Percentiles rank a stretch among this genome's conserved stretches.
These are phyloP conservation scores for Brachyalestes nurse DNA, from an alignment of 2,797 vertebrate genomes.

Conservation along the genomic window DNA sequence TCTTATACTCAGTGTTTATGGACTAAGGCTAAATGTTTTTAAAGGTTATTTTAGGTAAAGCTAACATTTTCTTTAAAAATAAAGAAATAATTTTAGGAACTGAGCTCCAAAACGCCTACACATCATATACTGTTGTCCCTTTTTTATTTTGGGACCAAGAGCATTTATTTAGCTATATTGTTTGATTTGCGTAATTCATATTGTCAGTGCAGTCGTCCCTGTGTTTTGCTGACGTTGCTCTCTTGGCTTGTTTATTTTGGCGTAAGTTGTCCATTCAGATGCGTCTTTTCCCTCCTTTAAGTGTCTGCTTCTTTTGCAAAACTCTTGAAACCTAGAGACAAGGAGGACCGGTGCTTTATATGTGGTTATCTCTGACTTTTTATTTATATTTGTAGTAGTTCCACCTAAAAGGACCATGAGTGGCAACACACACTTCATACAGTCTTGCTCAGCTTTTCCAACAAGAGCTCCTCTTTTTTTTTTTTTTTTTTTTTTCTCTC, in stretches of 20 bases:
- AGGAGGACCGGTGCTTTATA: background rate
- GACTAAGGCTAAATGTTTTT: background rate
- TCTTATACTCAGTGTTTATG: background rate
- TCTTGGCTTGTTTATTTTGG: slow-evolving; percentile 16
- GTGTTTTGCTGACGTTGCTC: background rate
- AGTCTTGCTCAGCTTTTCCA: background rate
- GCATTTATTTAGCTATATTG: background rate
- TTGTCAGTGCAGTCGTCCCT: background rate
- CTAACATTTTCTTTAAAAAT: background rate
- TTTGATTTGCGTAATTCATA: slow-evolving; percentile 4
- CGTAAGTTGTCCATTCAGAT: background rate
- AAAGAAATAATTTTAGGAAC: background rate
- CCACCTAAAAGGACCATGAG: background rate
- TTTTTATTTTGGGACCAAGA: background rate
- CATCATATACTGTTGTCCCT: background rate
- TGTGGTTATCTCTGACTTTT: background rate
- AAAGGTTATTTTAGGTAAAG: background rate
- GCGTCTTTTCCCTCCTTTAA: background rate
- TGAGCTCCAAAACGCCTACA: background rate
- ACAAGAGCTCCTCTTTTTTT: background rate
- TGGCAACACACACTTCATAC: background rate
- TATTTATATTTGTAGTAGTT: background rate
- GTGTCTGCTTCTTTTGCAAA: background rate
- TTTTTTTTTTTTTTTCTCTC: slow-evolving; percentile 7
- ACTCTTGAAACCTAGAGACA: background rate